Evolutionary conservation across 1,140 invertebrate species (phyloP).

Genomic region (Neodiprion fabricii): DNA sequence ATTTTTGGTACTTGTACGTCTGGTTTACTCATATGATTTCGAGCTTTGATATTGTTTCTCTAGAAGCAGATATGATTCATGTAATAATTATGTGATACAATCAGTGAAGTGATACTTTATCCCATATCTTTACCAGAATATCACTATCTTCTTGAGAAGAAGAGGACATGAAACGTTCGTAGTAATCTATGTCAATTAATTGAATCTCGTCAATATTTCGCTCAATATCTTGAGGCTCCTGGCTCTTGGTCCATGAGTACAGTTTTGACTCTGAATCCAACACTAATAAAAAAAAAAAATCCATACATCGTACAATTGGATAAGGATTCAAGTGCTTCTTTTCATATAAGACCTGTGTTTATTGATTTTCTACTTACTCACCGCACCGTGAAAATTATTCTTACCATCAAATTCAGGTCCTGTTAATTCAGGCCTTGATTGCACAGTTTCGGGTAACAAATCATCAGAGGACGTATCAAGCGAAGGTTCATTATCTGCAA

Average conservation of each 20-base stretch:
- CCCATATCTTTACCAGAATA: constrained; percentile 25
- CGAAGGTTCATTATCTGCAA: constrained; percentile 22
- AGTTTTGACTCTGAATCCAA: constrained; percentile 35
- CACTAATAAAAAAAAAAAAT: constrained; percentile 30
- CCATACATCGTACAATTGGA: background rate
- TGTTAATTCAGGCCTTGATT: constrained; percentile 21
- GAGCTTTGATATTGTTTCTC: constrained; percentile 12
- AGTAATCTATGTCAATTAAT: constrained; percentile 73
- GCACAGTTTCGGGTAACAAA: constrained; percentile 13
- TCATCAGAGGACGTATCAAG: constrained; percentile 30
- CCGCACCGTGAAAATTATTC: background rate
- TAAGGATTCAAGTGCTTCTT: background rate
- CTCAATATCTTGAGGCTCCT: constrained; percentile 72
- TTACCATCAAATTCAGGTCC: constrained; percentile 39
- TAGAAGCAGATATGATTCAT: constrained; percentile 19
- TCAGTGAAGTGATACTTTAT: too few relatives aligned
- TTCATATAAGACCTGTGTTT: background rate
- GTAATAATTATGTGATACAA: background rate
- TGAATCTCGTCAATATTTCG: constrained; percentile 65
- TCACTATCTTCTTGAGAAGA: constrained; percentile 15
- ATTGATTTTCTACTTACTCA: too few relatives aligned
- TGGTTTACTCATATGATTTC: constrained; percentile 22
- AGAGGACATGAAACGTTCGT: constrained; percentile 64
- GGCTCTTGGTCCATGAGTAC: constrained; percentile 63
- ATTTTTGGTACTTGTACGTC: constrained; percentile 27